These are phyloP conservation scores for Pachliopta kotzebuea DNA, from an alignment of 2,888 invertebrate genomes.

Conservation along the genomic window DNA sequence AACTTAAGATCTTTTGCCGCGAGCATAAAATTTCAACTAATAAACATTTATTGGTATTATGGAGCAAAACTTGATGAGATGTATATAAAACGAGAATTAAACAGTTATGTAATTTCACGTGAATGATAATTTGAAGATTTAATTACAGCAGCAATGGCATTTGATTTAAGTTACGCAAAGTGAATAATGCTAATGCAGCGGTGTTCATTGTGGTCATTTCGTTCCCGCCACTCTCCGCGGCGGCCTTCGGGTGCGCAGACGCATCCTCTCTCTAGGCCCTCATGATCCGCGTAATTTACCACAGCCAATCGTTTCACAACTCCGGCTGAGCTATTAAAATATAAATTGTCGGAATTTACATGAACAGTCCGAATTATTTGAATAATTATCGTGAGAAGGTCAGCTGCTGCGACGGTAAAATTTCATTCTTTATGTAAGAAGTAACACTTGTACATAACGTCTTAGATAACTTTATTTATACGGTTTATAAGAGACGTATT, in stretches of 20 bases:
- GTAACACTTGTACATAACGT: too few species aligned
- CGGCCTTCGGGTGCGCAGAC: conserved; percentile 51
- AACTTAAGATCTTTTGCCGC: too few species aligned
- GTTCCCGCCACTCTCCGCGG: conserved; percentile 33
- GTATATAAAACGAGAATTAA: too few species aligned
- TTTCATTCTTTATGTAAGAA: too few species aligned
- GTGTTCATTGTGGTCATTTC: conserved; percentile 29
- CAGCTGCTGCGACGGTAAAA: neutral
- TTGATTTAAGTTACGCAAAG: conserved; percentile 1
- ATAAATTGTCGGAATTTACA: conserved; percentile 29
- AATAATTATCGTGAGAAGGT: neutral
- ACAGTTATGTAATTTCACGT: too few species aligned
- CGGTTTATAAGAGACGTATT: too few species aligned
- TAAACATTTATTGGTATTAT: too few species aligned
- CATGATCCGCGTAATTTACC: conserved; percentile 43
- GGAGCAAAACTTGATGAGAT: too few species aligned
- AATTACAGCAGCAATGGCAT: neutral
- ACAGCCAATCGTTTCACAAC: conserved; percentile 36
- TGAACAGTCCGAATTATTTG: conserved; percentile 5
- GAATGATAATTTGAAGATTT: neutral
- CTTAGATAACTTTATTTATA: too few species aligned
- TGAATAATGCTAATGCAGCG: conserved; percentile 13
- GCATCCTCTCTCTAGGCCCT: conserved; percentile 49
- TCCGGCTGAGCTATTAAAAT: conserved; percentile 34
- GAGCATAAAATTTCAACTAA: too few species aligned